These are phyloP conservation scores for Galerucella pusilla DNA, from an alignment of 2,888 invertebrate genomes.

Conservation along the genomic window DNA sequence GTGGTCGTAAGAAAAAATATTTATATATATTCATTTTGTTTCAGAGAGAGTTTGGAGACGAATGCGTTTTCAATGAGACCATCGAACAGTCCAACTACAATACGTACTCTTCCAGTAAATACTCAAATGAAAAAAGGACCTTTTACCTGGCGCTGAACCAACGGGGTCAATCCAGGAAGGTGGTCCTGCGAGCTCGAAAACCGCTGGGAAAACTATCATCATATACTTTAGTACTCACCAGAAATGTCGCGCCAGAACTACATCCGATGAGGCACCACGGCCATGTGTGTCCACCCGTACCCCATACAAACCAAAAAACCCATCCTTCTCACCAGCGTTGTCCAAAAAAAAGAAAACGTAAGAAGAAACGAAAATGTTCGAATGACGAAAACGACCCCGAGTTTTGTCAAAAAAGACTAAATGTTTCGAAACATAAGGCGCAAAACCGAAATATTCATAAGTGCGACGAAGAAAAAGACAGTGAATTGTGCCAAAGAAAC, in stretches of 20 bases:
- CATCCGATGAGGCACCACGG: constrained; percentile 65
- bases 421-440: constrained; percentile 63
- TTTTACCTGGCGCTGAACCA: constrained; percentile 82
- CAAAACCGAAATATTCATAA: constrained; percentile 61
- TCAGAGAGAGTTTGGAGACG: constrained; percentile 85
- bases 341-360: constrained; percentile 65
- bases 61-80: constrained; percentile 87
- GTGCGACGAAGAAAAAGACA: constrained; percentile 55
- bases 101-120: constrained; percentile 82
- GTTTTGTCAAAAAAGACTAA: constrained; percentile 52
- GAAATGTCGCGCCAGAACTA: constrained; percentile 68
- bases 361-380: constrained; percentile 65
- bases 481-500: constrained; percentile 65
- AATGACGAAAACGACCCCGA: constrained; percentile 55
- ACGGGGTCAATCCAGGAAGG: constrained; percentile 77
- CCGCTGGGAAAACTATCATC: constrained; percentile 79
- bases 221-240: constrained; percentile 78
- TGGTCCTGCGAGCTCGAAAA: constrained; percentile 74
- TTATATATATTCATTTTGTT: constrained; percentile 67
- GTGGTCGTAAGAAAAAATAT: neutral
- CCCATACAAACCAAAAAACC: constrained; percentile 52
- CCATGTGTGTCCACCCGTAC: constrained; percentile 55
- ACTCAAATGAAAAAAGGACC: constrained; percentile 77
- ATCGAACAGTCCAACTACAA: constrained; percentile 88
- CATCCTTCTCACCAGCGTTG: constrained; percentile 65